These are phyloP conservation scores for Gymnothorax reevesii DNA, from an alignment of 2,797 vertebrate genomes.

Conservation along the genomic window DNA sequence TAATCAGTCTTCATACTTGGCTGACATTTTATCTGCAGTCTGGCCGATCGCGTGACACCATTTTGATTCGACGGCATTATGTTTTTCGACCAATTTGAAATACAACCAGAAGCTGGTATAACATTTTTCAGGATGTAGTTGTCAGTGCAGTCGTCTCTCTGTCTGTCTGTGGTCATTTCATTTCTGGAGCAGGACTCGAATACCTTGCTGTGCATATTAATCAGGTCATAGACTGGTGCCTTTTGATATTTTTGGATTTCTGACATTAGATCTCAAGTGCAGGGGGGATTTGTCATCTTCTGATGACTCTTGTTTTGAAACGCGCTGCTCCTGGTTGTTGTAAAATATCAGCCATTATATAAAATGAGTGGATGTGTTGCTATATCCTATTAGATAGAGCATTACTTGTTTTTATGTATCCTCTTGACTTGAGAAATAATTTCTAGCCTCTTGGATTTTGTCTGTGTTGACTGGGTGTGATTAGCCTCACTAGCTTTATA, in stretches of 20 bases:
- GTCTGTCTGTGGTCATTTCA: too few species aligned
- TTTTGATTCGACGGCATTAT: background rate
- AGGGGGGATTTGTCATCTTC: background rate
- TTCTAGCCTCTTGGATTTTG: background rate
- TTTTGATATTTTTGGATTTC: too few species aligned
- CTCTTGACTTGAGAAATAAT: background rate
- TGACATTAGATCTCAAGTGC: too few species aligned
- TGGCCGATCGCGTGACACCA: background rate
- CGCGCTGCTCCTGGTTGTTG: background rate
- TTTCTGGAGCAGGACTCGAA: too few species aligned
- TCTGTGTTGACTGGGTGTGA: background rate
- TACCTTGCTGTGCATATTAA: too few species aligned
- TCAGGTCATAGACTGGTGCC: too few species aligned
- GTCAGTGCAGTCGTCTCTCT: too few species aligned
- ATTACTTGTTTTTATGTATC: background rate
- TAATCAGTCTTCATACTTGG: background rate
- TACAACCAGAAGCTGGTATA: background rate
- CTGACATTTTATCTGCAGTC: too few species aligned
- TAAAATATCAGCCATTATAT: background rate
- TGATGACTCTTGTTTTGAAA: background rate
- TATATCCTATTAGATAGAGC: background rate
- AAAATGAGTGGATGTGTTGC: background rate
- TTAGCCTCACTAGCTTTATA: background rate
- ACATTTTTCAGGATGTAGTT: too few species aligned
- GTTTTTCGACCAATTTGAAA: background rate